Base-by-base conservation (phyloP, 2,888 invertebrate genomes). In the Eustalomyia histrio region DNA sequence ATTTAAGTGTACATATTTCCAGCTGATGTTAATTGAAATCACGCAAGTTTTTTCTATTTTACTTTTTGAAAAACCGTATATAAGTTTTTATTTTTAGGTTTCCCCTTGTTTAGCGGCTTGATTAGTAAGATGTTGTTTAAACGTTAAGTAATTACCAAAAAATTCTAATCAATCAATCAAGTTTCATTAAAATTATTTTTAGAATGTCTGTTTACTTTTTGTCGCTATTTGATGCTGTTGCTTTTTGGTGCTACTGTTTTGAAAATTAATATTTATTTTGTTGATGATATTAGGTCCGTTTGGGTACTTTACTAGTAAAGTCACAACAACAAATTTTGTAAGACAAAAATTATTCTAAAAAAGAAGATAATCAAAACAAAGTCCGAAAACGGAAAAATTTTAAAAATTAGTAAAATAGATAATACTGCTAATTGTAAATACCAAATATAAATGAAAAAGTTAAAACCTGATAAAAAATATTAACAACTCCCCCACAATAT, bases 81-180 rank as follows among this genome's bases (percentile, higher is more conserved):
- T 14, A 39, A 10, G 12, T 39, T 39, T 39, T 47, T 43, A 14
- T 12, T 43, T n/a, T 14, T 47, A 47, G 65, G 16, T 69, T 64
- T 60, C 39, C 33, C 50, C 35, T 83, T 79, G 43, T 43, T 84
- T 83, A 67, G 60, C 53, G 68, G 63, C 24, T 33, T 21, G 18
- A 73, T 52, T 47, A 84, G 81, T 83, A 84, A 86, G 85, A 85
- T 82, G 61, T 84, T 85, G 83, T 53, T 17, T 33, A 80, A 85
- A 86, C 85, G 84, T 85, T 86, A 89, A 89, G 89, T 90, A 90
- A 90, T 90, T 90, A 90, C 89, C 87, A 86, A 75, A 69, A 87
- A 87, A 86, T 87, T 87, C 87, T 87, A 89, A 90, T 90, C 90
- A 89, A 90, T 90, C 90, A 90, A 90, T 89, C 88, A 87, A 69